phyloP scores from a whole-genome alignment of 2,888 invertebrate genomes.

The Coelinius sp. region DNA sequence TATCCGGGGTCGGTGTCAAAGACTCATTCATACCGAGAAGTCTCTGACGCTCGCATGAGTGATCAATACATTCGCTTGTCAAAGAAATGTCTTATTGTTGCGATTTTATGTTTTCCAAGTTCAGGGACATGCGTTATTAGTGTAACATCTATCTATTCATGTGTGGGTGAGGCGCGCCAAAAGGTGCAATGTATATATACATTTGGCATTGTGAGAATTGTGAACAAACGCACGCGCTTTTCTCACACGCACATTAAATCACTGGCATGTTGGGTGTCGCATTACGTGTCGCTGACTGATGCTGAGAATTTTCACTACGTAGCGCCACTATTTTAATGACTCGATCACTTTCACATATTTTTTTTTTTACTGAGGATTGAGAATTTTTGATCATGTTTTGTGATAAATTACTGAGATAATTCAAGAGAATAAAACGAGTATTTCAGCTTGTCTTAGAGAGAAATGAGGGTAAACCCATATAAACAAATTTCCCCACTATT shows the following conservation, averaged over 20 bases:
- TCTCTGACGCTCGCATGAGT: not conserved
- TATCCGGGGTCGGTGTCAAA: not conserved
- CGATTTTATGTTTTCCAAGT: not conserved
- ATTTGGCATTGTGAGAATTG: not conserved
- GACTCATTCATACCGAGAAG: conserved; percentile 23
- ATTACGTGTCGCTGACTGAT: conserved; percentile 25
- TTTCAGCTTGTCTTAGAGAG: not conserved
- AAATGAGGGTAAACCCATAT: not conserved
- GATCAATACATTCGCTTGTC: too few relatives aligned
- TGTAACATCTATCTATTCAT: not conserved
- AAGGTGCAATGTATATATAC: not conserved
- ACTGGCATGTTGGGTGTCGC: not conserved
- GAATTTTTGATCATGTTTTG: not conserved
- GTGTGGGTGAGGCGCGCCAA: not conserved
- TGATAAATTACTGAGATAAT: not conserved
- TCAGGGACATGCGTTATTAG: not conserved
- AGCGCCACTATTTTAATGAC: conserved; percentile 29
- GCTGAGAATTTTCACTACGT: conserved; percentile 2
- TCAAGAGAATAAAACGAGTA: not conserved
- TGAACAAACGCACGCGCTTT: not conserved
- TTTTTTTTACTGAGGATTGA: not conserved
- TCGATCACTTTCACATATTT: conserved; percentile 1
- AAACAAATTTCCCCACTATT: not conserved
- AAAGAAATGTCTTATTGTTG: too few relatives aligned
- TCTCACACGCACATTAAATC: conserved; percentile 5